These are phyloP conservation scores for Pluvialis apricaria DNA, from an alignment of 2,113 vertebrate genomes.

Conservation along the genomic window DNA sequence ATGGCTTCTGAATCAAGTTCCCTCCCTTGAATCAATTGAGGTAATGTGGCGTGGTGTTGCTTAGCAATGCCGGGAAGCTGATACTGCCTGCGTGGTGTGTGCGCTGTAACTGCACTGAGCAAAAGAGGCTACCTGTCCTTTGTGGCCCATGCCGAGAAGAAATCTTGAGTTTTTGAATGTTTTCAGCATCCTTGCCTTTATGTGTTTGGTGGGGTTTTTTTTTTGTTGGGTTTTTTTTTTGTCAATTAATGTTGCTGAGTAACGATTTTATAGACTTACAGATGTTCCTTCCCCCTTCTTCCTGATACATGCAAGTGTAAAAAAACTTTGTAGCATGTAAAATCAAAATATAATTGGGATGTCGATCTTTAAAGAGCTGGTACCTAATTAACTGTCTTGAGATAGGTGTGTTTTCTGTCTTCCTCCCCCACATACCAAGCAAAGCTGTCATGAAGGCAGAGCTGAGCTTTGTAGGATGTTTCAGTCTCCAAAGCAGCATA, in stretches of 20 bases:
- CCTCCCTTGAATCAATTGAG: conserved; percentile 20
- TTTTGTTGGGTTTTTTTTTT: background rate
- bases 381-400: conserved; percentile 9
- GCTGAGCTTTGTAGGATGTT: background rate
- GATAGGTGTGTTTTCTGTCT: conserved; percentile 17
- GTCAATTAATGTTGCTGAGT: background rate
- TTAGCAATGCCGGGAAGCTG: conserved; percentile 50
- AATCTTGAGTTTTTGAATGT: background rate
- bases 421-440: background rate
- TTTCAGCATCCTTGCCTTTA: background rate
- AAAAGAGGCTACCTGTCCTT: background rate
- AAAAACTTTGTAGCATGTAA: background rate
- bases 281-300: background rate
- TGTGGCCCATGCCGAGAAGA: background rate
- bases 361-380: background rate
- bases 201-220: background rate
- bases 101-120: background rate
- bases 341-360: background rate
- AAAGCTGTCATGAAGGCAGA: background rate
- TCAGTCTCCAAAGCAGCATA: background rate
- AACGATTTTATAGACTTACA: background rate
- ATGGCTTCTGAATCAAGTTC: conserved; percentile 10
- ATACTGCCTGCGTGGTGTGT: background rate
- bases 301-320: background rate
- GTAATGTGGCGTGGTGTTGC: conserved; percentile 45